Base-by-base conservation (phyloP, 2,797 vertebrate species). In the Gephyroberyx darwinii region DNA sequence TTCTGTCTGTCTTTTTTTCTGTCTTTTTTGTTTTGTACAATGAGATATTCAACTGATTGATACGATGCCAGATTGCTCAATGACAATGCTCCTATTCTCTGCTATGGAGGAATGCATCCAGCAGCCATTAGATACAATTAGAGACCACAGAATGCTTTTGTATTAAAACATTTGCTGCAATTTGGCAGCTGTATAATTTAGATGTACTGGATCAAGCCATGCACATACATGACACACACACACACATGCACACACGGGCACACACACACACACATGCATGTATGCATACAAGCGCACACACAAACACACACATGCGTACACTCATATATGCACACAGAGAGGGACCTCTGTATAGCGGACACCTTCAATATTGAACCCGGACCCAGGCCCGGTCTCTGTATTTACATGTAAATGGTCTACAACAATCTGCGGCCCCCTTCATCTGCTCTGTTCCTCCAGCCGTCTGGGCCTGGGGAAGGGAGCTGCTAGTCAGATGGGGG, bases 331-430 rank as follows among this genome's bases (percentile, higher is more conserved):
- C 82, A 85, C 88, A 90, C 85, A 90, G 81, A 83, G 82, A 88
- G 79, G 90, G 92, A 92, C 92, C 89, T 88, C 80, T 80, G 90
- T 90, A 88, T 88, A 90, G 88, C 85, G 89, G 85, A 92, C 78
- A 85, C 90, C 90, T 91, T 92, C 93, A 94, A 94, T 93, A 94
- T 93, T 94, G 93, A 93, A 90, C 90, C 89, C 88, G 84, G 90
- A 89, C 86, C 87, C 91, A 88, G 91, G 90, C 91, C 91, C 80
- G 89, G 82, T 90, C 91, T 93, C 91, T 93, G 91, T 95, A 94
- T 94, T 95, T 94, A 94, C 93, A 93, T 94, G 92, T 88, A 94
- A 94, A 93, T 93, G 93, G 88, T 93, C 90, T 92, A 94, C 91
- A 94, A 94, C 93, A 94, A 92, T 95, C 93, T 94, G 94, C 89